Base-by-base conservation (phyloP, 2,113 vertebrate genomes). In the Tiliqua scincoides region DNA sequence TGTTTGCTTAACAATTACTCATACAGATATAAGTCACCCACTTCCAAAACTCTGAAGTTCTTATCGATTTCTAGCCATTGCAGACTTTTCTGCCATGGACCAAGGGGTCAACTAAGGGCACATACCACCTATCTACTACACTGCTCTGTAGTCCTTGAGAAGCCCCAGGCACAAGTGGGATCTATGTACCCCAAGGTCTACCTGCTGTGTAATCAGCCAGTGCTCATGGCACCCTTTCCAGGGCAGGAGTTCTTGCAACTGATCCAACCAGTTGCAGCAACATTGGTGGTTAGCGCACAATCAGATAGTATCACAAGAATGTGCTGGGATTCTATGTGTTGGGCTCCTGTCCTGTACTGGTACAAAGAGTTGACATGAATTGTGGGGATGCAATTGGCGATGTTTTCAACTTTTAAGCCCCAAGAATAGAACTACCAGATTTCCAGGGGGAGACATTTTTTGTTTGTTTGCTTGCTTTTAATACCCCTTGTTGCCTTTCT, bases 21-120 rank as follows among this genome's bases (percentile, higher is more conserved):
- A 10, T 4, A 37, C 11, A 40, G 27, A 0, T 35, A 68, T 32
- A 0, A 61, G 18, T 32, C 43, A 15, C 8, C 61, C 12, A 12
- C 32, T 59, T 1, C 12, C 85, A 57, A 57, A 70, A 17, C 5
- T 35, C 18, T 43, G 74, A 86, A 65, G 23, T 62, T 68, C 70
- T 87, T 85, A 6, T 4, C 59, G 25, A 87, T 71, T 67, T 62
- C 78, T 81, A 71, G 54, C 37, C 1, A 70, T 82, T 75, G 54
- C 54, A 85, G 48, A 61, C 32, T 40, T 73, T 76, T 70, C 14
- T 0, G 59, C 0, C n/a, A 75, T 6, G 1, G 21, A 54, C 25
- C 40, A 67, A 73, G 70, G 6, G 27, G 75, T 63, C 89, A 65
- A n/a, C 9, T 32, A 25, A 27, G 14, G 76, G 54, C n/a, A 78